These are phyloP conservation scores for Drosophila antonietae DNA, from an alignment of 2,888 invertebrate species.

Conservation along the genomic window DNA sequence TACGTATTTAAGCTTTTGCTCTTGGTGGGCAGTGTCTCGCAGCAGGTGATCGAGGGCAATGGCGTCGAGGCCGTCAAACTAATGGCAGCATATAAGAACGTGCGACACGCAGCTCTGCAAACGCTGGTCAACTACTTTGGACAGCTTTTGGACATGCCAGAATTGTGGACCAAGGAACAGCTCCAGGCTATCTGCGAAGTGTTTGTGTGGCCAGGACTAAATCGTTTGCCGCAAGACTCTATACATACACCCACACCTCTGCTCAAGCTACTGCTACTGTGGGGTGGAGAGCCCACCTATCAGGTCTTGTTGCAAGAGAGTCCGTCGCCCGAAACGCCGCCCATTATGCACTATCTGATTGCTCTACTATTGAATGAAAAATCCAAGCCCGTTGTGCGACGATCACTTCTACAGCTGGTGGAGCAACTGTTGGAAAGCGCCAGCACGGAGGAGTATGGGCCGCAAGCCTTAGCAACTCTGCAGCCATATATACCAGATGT, in stretches of 20 bases:
- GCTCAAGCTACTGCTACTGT: constrained; percentile 91
- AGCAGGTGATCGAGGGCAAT: constrained; percentile 86
- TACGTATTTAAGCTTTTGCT: constrained; percentile 90
- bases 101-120: constrained; percentile 87
- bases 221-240: constrained; percentile 91
- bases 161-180: constrained; percentile 88
- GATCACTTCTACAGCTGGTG: constrained; percentile 89
- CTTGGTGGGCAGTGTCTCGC: constrained; percentile 88
- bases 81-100: constrained; percentile 87
- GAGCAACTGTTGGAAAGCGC: constrained; percentile 89
- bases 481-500: constrained; percentile 90
- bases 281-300: constrained; percentile 93
- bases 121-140: constrained; percentile 90
- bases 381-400: constrained; percentile 88
- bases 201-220: constrained; percentile 92
- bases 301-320: constrained; percentile 89
- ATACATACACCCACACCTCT: constrained; percentile 93
- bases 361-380: constrained; percentile 89
- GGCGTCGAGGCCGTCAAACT: constrained; percentile 86
- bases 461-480: constrained; percentile 86
- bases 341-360: constrained; percentile 88
- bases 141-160: constrained; percentile 88
- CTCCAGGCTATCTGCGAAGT: constrained; percentile 91
- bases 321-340: constrained; percentile 83
- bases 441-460: constrained; percentile 85